Base-by-base conservation (phyloP, 2,888 invertebrate genomes). In the Morinoia aosen region DNA sequence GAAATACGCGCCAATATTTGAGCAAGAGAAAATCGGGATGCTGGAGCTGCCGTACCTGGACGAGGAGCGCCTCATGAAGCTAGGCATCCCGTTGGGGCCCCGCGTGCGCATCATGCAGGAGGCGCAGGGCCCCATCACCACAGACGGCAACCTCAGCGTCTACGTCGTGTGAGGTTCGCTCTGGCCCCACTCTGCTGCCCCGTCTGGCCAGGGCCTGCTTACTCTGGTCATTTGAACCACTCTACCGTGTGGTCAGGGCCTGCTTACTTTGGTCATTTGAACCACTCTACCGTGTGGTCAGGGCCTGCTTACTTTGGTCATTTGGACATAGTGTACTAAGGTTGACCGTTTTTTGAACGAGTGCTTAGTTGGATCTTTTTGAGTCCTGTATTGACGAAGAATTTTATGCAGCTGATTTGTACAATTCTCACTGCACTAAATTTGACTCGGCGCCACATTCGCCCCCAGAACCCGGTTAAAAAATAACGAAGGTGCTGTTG, bases 71-170 rank as follows among this genome's bases (percentile, higher is more conserved):
- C 97, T 99, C 11, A 98, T 98, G 97, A 98, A 98, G 96, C 98
- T 99, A 97, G 99, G 99, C 0, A 98, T 99, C n/a, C 99, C 99
- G 0, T 97, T 99, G 97, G 99, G 99, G 19, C 99, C 99, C 3
- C 97, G 99, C 96, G 98, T 99, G 97, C 98, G 99, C 97, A 99
- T 99, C 97, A 98, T 99, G 96, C 98, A 99, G 97, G 99, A 99
- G 97, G 98, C 98, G 58, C 98, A 98, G 96, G 96, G 96, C 56
- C 96, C 96, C 58, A 96, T 96, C 88, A 95, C 96, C 64, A 96
- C 96, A 56, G 96, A 96, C 40, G 96, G 96, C n/a, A 96, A 96
- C 88, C 91, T 96, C 61, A 96, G 96, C 90, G 96, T 96, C 0
- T 96, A 96, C 88, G 96, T 96, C 10, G 96, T 96, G 14, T 96